Base-by-base conservation (phyloP, 2,113 vertebrate genomes). In the Illadopsis cleaveri region DNA sequence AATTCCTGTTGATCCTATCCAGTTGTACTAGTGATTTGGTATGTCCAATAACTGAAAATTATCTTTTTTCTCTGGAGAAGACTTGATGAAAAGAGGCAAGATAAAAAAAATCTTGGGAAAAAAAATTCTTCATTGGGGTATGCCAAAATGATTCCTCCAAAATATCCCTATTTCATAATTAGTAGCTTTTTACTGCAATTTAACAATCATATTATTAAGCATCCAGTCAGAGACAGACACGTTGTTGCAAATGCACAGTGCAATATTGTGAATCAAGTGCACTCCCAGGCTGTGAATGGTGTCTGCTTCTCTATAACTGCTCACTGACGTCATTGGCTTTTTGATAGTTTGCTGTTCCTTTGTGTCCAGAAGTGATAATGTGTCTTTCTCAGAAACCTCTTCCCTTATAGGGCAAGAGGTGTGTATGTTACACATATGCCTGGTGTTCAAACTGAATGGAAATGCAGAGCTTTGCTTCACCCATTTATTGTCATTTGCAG, bases 381-480 rank as follows among this genome's bases (percentile, higher is more conserved):
- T 60, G 21, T 68, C 38, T 92, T 93, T 42, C 28, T 82, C 56
- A 66, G 64, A n/a, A 91, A 44, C 19, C 30, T 72, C 11, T 66
- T 38, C 31, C 37, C 8, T 30, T 23, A 9, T 11, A 30, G 20
- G 7, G 21, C 0, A 1, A 21, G 17, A 18, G 1, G 17, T 4
- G 7, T 12, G 61, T 24, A 56, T n/a, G n/a, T 45, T 37, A 31
- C 6, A 35, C 42, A 5, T 5, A 11, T 2, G 3, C 11, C 4
- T 19, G 42, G 25, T 20, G 37, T 42, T 68, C 86, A 35, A 33
- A 8, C 48, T 18, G 23, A 51, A 14, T 6, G 40, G 19, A 62
- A 27, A 79, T 24, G 14, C 71, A 68, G 48, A 82, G 62, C 33
- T 89, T 56, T 31, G 37, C 12, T 18, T 60, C 48, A 44, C 24